Evolutionary conservation across 2,113 vertebrate genomes (phyloP).

Genomic region (Ibidorhyncha struthersii): DNA sequence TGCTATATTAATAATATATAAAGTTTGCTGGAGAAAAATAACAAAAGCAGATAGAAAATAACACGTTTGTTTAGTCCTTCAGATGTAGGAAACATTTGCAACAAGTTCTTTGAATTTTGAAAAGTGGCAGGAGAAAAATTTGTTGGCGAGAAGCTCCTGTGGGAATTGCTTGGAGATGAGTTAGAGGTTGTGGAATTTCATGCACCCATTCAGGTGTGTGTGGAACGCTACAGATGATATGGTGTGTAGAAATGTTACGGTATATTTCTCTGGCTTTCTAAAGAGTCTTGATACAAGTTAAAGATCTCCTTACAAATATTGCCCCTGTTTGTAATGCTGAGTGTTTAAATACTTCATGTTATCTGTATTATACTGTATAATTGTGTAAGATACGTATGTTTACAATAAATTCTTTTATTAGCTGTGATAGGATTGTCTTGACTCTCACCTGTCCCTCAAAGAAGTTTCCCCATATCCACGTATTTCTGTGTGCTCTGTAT

Average conservation of each 20-base stretch:
- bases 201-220: not conserved
- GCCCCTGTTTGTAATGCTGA: constrained; percentile 36
- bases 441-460: not conserved
- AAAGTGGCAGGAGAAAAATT: not conserved
- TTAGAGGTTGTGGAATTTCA: not conserved
- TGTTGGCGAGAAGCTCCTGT: not conserved
- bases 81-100: not conserved
- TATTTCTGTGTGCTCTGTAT: not conserved
- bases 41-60: constrained; percentile 17
- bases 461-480: not conserved
- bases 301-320: constrained; percentile 15
- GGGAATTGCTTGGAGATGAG: not conserved
- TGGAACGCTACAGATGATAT: not conserved
- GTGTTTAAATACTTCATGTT: constrained; percentile 60
- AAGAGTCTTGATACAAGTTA: constrained; percentile 5
- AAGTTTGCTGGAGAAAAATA: constrained; percentile 37
- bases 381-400: constrained; percentile 71
- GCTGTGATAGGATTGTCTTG: constrained; percentile 38
- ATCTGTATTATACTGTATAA: constrained; percentile 75
- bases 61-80: constrained; percentile 20
- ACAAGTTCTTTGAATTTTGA: not conserved
- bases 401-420: constrained; percentile 78
- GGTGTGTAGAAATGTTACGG: not conserved
- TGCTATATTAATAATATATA: not conserved
- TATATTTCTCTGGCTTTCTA: constrained; percentile 42